These are phyloP conservation scores for Pluvialis apricaria DNA, from an alignment of 2,113 vertebrate genomes.

Conservation along the genomic window DNA sequence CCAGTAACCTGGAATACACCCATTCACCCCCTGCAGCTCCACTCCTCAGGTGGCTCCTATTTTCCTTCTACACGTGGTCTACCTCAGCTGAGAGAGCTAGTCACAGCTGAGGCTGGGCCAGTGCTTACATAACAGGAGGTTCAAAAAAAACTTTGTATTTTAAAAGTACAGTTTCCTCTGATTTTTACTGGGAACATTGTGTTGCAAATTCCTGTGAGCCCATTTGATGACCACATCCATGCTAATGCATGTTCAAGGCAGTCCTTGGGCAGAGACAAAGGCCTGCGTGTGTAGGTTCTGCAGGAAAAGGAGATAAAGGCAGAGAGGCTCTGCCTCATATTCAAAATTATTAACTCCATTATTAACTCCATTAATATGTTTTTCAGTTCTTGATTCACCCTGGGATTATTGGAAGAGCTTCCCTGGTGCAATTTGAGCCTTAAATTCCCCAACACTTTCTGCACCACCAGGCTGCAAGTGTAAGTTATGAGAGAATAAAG, in stretches of 20 bases:
- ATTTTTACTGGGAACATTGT: not conserved
- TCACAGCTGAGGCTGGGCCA: not conserved
- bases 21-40: not conserved
- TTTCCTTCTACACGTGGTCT: not conserved
- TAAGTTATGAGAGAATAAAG: constrained; percentile 54
- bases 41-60: not conserved
- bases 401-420: constrained; percentile 14
- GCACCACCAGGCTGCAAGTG: not conserved
- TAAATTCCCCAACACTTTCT: not conserved
- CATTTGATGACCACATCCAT: not conserved
- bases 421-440: not conserved
- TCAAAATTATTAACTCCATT: constrained; percentile 24
- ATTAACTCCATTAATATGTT: not conserved
- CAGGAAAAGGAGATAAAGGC: not conserved
- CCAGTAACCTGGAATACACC: not conserved
- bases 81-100: not conserved
- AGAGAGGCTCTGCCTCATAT: not conserved
- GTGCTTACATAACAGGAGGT: not conserved
- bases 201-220: not conserved
- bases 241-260: not conserved
- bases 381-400: not conserved
- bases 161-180: not conserved
- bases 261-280: not conserved
- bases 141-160: not conserved
- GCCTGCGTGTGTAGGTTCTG: not conserved